Conservation (phyloP, 2,797 vertebrate genomes). For the Danio tinwini region DNA sequence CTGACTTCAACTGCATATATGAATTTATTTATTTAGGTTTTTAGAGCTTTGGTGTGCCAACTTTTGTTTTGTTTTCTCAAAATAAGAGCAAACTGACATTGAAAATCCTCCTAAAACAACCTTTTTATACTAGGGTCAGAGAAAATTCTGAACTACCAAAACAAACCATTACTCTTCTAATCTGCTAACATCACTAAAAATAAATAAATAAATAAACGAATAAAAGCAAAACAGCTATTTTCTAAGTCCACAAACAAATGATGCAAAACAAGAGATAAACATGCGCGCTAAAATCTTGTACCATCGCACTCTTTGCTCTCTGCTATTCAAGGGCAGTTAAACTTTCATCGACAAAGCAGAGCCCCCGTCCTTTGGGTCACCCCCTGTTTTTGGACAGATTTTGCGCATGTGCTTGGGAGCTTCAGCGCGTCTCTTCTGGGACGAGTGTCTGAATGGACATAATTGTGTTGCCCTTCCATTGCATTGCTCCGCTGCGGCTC, state of each 20-base stretch:
- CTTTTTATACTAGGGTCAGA: too few species aligned
- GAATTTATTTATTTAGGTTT: too few species aligned
- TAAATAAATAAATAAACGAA: neutral
- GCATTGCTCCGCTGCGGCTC: constrained; percentile 48
- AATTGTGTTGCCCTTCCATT: constrained; percentile 58
- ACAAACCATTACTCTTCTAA: neutral
- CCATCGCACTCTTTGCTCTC: constrained; percentile 37
- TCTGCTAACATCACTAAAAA: neutral
- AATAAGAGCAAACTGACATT: too few species aligned
- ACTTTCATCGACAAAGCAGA: constrained; percentile 36
- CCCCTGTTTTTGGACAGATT: constrained; percentile 39
- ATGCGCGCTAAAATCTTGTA: constrained; percentile 18
- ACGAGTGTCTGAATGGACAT: constrained; percentile 37
- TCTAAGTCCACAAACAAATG: neutral
- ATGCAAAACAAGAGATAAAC: constrained; percentile 11
- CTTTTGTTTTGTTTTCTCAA: too few species aligned
- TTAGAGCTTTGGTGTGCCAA: too few species aligned
- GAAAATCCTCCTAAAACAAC: neutral
- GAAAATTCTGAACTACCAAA: neutral
- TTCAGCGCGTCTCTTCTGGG: constrained; percentile 47
- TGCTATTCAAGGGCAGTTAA: constrained; percentile 56
- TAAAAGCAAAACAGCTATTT: neutral
- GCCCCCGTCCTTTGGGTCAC: constrained; percentile 36
- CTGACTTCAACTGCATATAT: too few species aligned
- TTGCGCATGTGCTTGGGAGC: constrained; percentile 61